These are phyloP conservation scores for Styela plicata DNA, from an alignment of 23 tunicate genomes.

Conservation along the genomic window DNA sequence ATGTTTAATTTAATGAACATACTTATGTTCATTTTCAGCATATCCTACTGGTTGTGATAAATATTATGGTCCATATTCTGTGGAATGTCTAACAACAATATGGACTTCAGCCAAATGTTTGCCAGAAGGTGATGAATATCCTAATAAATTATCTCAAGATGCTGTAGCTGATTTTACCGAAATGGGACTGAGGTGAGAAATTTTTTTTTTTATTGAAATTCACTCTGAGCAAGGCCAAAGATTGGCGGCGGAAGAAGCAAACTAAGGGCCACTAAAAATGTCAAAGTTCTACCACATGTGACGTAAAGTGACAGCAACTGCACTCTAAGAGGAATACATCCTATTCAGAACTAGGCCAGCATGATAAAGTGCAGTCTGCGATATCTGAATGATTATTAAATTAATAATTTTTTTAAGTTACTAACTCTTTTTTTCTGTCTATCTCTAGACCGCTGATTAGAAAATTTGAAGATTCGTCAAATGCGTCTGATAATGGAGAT, in stretches of 20 bases:
- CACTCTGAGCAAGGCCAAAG: too few species aligned
- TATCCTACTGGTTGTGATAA: not conserved
- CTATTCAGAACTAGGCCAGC: too few species aligned
- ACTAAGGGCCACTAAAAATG: too few species aligned
- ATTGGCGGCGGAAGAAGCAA: too few species aligned
- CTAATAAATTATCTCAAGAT: not conserved
- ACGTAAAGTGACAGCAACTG: too few species aligned
- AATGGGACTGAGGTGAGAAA: slow-evolving; percentile 4
- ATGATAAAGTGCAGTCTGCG: too few species aligned
- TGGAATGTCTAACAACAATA: slow-evolving; percentile 4
- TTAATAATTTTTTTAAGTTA: too few species aligned
- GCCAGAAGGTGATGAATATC: slow-evolving; percentile 21
- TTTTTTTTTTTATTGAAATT: not conserved
- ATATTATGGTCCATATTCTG: slow-evolving; percentile 16
- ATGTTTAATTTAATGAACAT: too few species aligned
- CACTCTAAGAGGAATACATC: too few species aligned
- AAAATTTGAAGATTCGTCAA: not conserved
- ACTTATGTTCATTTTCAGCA: not conserved
- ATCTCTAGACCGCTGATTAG: not conserved
- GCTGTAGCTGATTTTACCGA: not conserved
- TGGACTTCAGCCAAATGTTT: slow-evolving; percentile 21
- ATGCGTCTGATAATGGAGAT: slow-evolving; percentile 9
- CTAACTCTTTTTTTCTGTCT: too few species aligned
- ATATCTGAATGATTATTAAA: too few species aligned
- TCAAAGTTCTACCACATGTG: too few species aligned